phyloP scores from a whole-genome alignment of 2,888 invertebrate genomes.

The Synanthedon vespiformis region DNA sequence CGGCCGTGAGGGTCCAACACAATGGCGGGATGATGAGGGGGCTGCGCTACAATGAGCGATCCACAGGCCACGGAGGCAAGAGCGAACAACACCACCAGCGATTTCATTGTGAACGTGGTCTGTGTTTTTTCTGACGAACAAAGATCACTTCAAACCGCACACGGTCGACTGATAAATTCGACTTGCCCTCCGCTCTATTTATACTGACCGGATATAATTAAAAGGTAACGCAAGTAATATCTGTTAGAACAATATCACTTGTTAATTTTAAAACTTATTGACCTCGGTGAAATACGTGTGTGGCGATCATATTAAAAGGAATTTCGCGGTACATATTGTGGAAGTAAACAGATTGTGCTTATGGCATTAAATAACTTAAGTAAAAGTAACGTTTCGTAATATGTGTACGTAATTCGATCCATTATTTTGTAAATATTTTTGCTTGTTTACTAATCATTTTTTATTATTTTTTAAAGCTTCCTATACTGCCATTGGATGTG shows the following conservation, averaged over 20 bases:
- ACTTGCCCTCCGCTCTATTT: slow-evolving; percentile 16
- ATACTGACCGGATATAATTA: slow-evolving; percentile 13
- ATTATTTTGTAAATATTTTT: too few species aligned
- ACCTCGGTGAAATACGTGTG: slow-evolving; percentile 40
- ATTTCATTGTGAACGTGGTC: slow-evolving; percentile 53
- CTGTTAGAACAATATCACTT: slow-evolving; percentile 59
- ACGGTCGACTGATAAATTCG: slow-evolving; percentile 42
- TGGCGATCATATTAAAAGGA: slow-evolving; percentile 33
- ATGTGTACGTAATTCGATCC: too few species aligned
- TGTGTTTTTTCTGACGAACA: slow-evolving; percentile 43
- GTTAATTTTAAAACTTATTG: slow-evolving; percentile 46
- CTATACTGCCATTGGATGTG: too few species aligned
- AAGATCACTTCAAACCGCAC: slow-evolving; percentile 46
- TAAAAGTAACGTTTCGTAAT: too few species aligned
- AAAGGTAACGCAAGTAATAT: slow-evolving; percentile 29
- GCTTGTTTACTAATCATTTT: too few species aligned
- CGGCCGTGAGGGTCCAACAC: slow-evolving; percentile 61
- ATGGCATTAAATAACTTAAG: too few species aligned
- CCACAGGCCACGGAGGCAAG: slow-evolving; percentile 71
- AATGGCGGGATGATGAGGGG: slow-evolving; percentile 52
- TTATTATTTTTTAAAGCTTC: too few species aligned
- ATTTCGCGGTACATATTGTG: not conserved
- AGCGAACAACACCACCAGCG: slow-evolving; percentile 74
- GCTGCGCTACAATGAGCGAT: slow-evolving; percentile 57
- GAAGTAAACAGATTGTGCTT: too few species aligned